Evolutionary conservation across 2,113 vertebrate species (phyloP), one percentile per base, ranked within the genome.

Genomic region (Fulmarus glacialis): DNA sequence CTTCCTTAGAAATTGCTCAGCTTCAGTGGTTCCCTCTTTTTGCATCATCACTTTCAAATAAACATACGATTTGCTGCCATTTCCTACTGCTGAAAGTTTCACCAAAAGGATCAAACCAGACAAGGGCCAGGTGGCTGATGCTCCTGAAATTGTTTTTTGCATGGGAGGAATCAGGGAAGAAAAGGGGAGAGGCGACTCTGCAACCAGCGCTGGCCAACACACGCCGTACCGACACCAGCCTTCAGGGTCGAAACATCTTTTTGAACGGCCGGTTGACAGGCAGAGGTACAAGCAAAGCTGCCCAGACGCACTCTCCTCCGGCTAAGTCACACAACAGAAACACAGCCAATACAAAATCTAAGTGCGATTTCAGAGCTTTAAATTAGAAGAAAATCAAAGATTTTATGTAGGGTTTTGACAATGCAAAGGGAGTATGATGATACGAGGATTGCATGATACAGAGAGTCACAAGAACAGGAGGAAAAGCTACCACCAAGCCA

Each of bases 21-120:
- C 59, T 66, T 64, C 47, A 66, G 45, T 12, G 12, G 3, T 52
- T 75, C 36, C 19, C 36, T 60, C 66, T 75, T 55, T 67, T 67
- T 72, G 62, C n/a, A 47, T 9, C 62, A 23, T 9, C n/a, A 8
- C 20, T 84, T 96, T 68, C 64, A 92, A 71, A 75, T 4, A 89
- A 58, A 74, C 9, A 15, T 3, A 19, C 0, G 0, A 36, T 58
- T 72, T 80, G 30, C 43, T 58, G 16, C 43, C 23, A 32, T 43
- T 80, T 50, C 50, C 67, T 40, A 22, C 19, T 11, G 15, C 50
- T 48, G 55, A n/a, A 62, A 67, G 23, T 58, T 80, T 47, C 64
- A 63, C 23, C 42, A 27, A 48, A 86, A 45, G 36, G 48, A 82
- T 23, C 17, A 66, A 38, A 63, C 6, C 38, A 80, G 73, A 82